Evolutionary conservation across 2,797 vertebrate genomes (phyloP).

Genomic region (Pempheris klunzingeri): DNA sequence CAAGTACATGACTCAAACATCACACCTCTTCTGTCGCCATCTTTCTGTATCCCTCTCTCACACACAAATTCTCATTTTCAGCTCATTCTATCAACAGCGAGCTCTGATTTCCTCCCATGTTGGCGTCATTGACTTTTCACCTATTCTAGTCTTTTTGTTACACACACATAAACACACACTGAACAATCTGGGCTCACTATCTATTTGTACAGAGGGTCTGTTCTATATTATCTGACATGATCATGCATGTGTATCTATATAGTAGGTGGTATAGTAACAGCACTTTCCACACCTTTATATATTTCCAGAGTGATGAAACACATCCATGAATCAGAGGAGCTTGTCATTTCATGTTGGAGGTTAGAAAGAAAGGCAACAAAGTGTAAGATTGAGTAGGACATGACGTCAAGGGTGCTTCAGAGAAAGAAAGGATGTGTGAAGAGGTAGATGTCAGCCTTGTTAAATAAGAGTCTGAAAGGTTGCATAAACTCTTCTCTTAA

Average conservation of each 20-base stretch:
- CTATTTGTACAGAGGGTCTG: neutral
- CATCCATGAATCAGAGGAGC: conserved; percentile 10
- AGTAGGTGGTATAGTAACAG: neutral
- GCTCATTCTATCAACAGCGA: conserved; percentile 34
- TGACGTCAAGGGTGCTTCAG: conserved; percentile 31
- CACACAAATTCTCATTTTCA: conserved; percentile 55
- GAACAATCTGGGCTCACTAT: neutral
- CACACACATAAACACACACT: neutral
- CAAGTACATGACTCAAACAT: conserved; percentile 84
- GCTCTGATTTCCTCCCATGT: conserved; percentile 28
- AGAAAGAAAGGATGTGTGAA: conserved; percentile 37
- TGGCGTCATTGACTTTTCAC: conserved; percentile 61
- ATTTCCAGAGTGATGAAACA: neutral
- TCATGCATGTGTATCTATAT: conserved; percentile 7
- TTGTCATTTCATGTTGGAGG: conserved; percentile 15
- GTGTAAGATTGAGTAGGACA: neutral
- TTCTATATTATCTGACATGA: neutral
- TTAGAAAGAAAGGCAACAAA: conserved; percentile 4
- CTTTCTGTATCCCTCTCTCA: conserved; percentile 63
- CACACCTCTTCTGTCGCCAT: conserved; percentile 79
- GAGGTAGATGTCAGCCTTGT: conserved; percentile 2
- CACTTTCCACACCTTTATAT: neutral
- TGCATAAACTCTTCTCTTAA: conserved; percentile 12
- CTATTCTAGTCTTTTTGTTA: conserved; percentile 24
- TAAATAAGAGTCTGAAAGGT: conserved; percentile 12